Conservation (phyloP, 1,140 invertebrate species). For the Latrodectus geometricus region DNA sequence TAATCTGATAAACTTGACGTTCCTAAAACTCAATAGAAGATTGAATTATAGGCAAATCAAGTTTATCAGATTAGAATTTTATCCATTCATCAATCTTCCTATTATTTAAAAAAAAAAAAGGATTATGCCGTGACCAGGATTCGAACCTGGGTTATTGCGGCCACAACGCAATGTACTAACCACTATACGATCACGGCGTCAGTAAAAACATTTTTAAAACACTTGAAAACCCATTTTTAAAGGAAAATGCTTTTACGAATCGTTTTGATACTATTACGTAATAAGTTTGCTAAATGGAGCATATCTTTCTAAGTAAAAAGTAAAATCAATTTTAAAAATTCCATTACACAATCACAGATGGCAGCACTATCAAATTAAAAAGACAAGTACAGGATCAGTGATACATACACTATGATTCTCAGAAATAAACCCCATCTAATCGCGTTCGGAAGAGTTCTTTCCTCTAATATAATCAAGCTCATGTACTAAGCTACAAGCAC, state of each 20-base stretch:
- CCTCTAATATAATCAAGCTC: no score
- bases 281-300: not conserved
- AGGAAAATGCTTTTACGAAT: not conserved
- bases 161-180: conserved; percentile 93
- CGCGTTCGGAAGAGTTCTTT: no score
- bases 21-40: no score
- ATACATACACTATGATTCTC: no score
- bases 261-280: not conserved
- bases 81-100: no score
- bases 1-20: no score
- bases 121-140: conserved; percentile 88
- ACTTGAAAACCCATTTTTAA: not conserved
- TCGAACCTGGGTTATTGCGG: conserved; percentile 93
- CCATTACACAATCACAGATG: not conserved
- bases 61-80: no score
- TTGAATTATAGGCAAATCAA: no score
- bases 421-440: no score
- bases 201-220: not conserved
- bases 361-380: not conserved
- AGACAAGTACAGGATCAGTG: no score
- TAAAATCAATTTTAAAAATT: not conserved
- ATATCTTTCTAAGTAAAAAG: not conserved
- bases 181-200: conserved; percentile 88
- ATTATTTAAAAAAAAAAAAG: not conserved
- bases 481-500: no score